A percentile compares a stretch with the other conserved stretches of the same genome.
Conservation (phyloP, 2,888 invertebrate species). For the Drosophila melanocephala region DNA sequence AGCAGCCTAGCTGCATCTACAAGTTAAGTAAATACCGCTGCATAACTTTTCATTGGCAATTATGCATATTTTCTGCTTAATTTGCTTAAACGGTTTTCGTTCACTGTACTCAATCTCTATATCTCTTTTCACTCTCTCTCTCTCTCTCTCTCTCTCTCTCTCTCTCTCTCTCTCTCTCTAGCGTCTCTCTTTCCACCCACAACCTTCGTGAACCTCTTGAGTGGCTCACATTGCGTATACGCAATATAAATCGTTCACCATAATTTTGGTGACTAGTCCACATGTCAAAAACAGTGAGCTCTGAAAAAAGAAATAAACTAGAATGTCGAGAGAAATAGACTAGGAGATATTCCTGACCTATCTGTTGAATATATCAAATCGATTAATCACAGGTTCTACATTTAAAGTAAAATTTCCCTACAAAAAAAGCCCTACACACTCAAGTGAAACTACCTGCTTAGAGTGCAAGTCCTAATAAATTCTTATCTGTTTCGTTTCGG, state of each 20-base stretch:
- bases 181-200: not conserved
- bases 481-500: not conserved
- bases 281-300: not conserved
- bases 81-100: conserved; percentile 61
- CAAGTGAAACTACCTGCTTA: no score
- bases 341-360: not conserved
- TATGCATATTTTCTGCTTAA: conserved; percentile 69
- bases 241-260: conserved; percentile 11
- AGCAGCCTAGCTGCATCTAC: conserved; percentile 35
- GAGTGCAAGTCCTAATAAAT: not conserved
- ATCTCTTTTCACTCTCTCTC: no score
- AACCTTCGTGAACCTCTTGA: not conserved
- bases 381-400: not conserved
- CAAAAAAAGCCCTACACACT: no score
- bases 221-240: conserved; percentile 44
- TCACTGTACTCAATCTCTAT: not conserved
- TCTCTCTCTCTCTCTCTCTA: not conserved
- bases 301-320: not conserved
- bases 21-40: conserved; percentile 43
- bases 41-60: conserved; percentile 63
- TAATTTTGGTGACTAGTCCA: not conserved
- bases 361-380: not conserved
- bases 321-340: not conserved
- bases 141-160: not conserved
- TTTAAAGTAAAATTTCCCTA: no score